Evolutionary conservation across 2,888 invertebrate species (phyloP).

Genomic region (Galerucella calmariensis): DNA sequence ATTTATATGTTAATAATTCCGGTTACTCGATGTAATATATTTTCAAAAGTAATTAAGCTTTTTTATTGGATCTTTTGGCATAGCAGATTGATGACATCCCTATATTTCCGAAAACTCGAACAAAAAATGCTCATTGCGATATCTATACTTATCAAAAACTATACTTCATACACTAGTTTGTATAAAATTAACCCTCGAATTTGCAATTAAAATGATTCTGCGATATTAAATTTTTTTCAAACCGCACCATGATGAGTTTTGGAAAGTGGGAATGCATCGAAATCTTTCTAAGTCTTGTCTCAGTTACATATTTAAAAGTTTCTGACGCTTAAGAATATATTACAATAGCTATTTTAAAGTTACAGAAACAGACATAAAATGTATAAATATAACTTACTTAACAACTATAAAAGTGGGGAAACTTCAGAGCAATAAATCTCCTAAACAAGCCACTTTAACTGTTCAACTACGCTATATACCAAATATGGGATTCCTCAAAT

Average conservation of each 20-base stretch:
- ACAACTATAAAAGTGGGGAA: not conserved
- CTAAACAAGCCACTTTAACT: not conserved
- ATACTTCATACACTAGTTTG: too few relatives aligned
- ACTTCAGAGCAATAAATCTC: not conserved
- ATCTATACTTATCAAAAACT: not conserved
- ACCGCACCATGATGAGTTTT: not conserved
- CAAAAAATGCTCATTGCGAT: not conserved
- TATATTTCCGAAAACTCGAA: not conserved
- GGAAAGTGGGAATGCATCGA: not conserved
- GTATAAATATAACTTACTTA: conserved; percentile 1
- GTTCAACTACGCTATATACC: conserved; percentile 5
- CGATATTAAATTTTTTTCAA: not conserved
- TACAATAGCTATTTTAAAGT: not conserved
- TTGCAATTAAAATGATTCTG: not conserved
- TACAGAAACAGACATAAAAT: conserved; percentile 2
- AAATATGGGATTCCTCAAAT: not conserved
- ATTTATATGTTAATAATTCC: not conserved
- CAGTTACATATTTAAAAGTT: not conserved
- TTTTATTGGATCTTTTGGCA: not conserved
- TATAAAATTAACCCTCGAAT: not conserved
- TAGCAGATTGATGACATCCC: too few relatives aligned
- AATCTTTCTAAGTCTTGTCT: not conserved
- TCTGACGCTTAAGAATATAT: not conserved
- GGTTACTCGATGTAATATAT: not conserved
- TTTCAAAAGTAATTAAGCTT: conserved; percentile 18